A percentile compares a stretch with the other conserved stretches of the same genome.
phyloP scores from a whole-genome alignment of 2,797 vertebrate genomes.

The Tapera naevia region DNA sequence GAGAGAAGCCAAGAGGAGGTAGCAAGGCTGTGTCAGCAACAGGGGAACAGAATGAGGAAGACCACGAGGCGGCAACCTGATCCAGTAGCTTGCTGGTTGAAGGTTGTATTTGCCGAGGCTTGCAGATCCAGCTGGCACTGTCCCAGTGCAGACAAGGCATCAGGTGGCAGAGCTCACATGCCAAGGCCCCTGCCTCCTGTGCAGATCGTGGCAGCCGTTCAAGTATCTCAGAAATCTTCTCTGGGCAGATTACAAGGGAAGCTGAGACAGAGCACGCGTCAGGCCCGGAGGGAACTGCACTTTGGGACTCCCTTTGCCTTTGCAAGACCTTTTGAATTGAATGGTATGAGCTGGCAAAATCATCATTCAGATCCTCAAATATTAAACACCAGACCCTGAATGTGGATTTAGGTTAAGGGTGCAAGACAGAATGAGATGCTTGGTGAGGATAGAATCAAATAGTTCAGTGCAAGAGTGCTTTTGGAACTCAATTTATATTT shows the following conservation, averaged over 20 bases:
- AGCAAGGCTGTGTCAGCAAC: not conserved
- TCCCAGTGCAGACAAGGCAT: not conserved
- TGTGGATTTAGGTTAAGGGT: not conserved
- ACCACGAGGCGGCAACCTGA: not conserved
- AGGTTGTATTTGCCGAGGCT: not conserved
- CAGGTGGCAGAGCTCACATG: conserved; percentile 15
- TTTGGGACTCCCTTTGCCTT: not conserved
- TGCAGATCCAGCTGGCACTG: not conserved
- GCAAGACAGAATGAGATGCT: not conserved
- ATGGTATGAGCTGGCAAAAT: not conserved
- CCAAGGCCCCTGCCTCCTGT: not conserved
- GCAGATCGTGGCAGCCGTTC: not conserved
- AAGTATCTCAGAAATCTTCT: conserved; percentile 33
- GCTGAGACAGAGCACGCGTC: not conserved
- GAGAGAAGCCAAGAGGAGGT: not conserved
- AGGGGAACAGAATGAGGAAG: not conserved
- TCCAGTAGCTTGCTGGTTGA: not conserved
- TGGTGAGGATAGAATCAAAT: not conserved
- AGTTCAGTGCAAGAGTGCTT: not conserved
- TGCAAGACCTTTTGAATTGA: not conserved
- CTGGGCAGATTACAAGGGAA: not conserved
- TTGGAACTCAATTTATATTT: not conserved
- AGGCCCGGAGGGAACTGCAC: not conserved
- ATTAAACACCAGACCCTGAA: not conserved
- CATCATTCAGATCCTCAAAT: not conserved